Percentiles rank a stretch among this genome's conserved stretches.
These are phyloP conservation scores for Ceyx melanurus DNA, from an alignment of 2,113 vertebrate genomes.

Conservation along the genomic window DNA sequence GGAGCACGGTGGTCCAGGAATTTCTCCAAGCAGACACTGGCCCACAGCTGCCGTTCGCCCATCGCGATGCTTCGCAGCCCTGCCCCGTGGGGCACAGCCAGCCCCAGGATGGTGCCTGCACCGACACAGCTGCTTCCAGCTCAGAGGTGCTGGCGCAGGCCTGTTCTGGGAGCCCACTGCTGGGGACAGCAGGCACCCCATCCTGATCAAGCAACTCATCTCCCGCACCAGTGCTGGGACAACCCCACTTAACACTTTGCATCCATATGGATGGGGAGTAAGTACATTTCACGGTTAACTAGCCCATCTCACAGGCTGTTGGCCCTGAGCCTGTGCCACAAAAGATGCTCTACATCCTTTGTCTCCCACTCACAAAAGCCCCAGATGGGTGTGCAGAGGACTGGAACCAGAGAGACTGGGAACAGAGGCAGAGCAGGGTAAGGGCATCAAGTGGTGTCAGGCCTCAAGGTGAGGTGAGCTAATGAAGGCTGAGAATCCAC, in stretches of 20 bases:
- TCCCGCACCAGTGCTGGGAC: neutral
- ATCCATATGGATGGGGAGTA: neutral
- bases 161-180: neutral
- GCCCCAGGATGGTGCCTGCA: neutral
- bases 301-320: neutral
- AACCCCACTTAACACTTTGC: neutral
- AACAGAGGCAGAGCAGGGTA: neutral
- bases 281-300: rapidly evolving
- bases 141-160: neutral
- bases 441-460: neutral
- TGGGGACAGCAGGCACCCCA: neutral
- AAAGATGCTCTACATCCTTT: neutral
- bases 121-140: rapidly evolving
- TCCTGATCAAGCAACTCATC: neutral
- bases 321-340: neutral
- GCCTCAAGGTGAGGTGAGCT: neutral
- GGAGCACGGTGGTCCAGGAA: neutral
- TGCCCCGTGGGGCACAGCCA: neutral
- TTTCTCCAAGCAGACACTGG: neutral
- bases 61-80: rapidly evolving
- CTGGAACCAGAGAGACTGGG: neutral
- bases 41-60: neutral
- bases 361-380: neutral
- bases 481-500: neutral
- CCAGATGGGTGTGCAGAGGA: rapidly evolving